These are phyloP conservation scores for Silurus lanzhouensis DNA, from an alignment of 2,797 vertebrate genomes.

Conservation along the genomic window DNA sequence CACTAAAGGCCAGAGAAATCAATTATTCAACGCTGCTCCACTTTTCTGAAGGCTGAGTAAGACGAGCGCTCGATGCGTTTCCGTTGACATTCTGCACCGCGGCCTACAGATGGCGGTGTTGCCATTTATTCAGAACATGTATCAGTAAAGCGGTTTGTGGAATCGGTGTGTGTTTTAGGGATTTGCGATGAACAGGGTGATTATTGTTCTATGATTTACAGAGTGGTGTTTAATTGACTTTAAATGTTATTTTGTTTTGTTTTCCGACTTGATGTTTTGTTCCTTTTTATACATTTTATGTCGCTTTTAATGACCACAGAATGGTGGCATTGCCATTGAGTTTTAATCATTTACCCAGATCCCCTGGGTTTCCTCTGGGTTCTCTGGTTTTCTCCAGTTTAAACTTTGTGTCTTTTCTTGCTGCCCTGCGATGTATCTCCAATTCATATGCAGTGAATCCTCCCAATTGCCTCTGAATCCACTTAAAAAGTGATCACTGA, in stretches of 20 bases:
- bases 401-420: too few relatives aligned
- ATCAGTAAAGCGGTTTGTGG: not conserved
- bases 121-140: conserved; percentile 16
- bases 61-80: not conserved
- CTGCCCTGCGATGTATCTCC: too few relatives aligned
- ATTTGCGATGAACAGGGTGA: not conserved
- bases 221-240: not conserved
- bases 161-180: not conserved
- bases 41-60: conserved; percentile 55
- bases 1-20: conserved; percentile 54
- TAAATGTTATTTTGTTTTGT: not conserved
- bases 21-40: conserved; percentile 63
- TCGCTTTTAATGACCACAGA: not conserved
- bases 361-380: not conserved
- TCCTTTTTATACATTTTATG: not conserved
- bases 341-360: not conserved
- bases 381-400: not conserved
- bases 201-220: not conserved
- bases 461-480: not conserved
- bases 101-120: conserved; percentile 64
- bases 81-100: not conserved
- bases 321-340: not conserved
- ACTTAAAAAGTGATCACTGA: too few relatives aligned
- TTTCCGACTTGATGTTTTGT: not conserved
- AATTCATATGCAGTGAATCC: too few relatives aligned